Conservation (phyloP, 2,113 vertebrate species). For the Galbula dea region DNA sequence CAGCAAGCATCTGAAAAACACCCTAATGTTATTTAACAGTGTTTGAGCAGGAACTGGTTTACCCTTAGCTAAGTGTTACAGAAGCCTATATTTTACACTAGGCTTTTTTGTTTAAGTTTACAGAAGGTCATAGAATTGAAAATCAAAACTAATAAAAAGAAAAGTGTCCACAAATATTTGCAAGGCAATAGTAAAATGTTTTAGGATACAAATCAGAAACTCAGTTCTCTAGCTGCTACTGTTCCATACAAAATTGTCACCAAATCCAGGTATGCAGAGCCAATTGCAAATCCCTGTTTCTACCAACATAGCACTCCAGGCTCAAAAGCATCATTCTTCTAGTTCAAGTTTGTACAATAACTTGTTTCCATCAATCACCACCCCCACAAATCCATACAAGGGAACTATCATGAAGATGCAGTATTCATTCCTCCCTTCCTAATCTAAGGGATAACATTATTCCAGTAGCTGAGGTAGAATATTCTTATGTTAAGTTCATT, state of each 20-base stretch:
- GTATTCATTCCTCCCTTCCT: background rate
- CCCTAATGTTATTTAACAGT: background rate
- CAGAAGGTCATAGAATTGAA: background rate
- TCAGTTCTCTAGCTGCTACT: background rate
- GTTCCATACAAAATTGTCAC: background rate
- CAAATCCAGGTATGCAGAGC: background rate
- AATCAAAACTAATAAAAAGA: background rate
- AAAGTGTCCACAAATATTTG: background rate
- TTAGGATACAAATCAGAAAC: background rate
- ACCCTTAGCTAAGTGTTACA: background rate
- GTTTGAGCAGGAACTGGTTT: background rate
- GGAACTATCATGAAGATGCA: background rate
- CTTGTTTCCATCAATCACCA: background rate
- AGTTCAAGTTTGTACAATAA: background rate
- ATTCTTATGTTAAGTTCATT: background rate
- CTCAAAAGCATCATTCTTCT: background rate
- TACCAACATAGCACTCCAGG: background rate
- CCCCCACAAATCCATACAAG: background rate
- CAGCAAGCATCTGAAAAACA: background rate
- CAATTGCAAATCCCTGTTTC: background rate
- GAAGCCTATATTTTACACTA: background rate
- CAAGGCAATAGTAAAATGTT: rapidly evolving
- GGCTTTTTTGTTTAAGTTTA: background rate
- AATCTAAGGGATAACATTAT: background rate
- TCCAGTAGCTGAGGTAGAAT: background rate